phyloP scores from a whole-genome alignment of 2,797 vertebrate species.

The Rhabdomys pumilio region DNA sequence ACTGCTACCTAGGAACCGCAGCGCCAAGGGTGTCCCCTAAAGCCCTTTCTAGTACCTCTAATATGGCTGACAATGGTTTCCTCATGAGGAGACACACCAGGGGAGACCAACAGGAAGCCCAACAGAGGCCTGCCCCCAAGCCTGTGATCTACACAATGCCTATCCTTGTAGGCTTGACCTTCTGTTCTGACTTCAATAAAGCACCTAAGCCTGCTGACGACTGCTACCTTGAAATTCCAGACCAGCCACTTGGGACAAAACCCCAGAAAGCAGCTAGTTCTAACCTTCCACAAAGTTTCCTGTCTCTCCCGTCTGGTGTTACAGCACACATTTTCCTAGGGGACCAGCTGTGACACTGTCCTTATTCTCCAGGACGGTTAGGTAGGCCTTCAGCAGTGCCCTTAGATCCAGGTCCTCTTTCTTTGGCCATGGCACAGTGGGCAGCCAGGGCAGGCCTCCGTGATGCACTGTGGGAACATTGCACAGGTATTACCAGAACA shows the following conservation, averaged over 20 bases:
- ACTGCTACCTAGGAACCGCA: neutral
- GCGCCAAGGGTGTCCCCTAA: neutral
- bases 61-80: neutral
- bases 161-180: neutral
- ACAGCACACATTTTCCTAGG: neutral
- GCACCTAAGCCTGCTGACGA: neutral
- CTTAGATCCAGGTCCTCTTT: neutral
- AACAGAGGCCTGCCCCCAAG: neutral
- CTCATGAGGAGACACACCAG: neutral
- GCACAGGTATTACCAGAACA: conserved; percentile 93
- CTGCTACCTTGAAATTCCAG: neutral
- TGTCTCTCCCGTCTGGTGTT: neutral
- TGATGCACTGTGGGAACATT: conserved; percentile 99
- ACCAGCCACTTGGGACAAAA: neutral
- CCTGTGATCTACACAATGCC: neutral
- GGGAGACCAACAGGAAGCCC: neutral
- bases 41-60: neutral
- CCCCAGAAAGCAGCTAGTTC: neutral
- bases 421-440: neutral
- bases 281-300: neutral
- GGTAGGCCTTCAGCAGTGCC: neutral
- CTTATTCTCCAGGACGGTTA: neutral
- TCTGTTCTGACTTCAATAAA: neutral
- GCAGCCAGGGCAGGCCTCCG: conserved; percentile 91
- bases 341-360: neutral